Conservation (phyloP, 2,113 vertebrate species). For the Catagonus wagneri region DNA sequence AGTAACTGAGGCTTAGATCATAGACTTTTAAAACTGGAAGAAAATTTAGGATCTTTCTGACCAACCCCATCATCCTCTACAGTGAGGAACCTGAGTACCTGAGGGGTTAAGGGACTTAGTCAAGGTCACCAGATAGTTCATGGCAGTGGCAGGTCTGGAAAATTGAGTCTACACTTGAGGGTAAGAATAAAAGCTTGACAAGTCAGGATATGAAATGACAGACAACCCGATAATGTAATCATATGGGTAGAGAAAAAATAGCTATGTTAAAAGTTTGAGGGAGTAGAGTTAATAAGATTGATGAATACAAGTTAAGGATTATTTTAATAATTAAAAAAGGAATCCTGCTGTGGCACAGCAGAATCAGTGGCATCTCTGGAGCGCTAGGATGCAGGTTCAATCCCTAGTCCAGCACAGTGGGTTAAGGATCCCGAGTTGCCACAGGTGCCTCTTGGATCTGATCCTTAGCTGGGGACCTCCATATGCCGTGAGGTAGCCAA, state of each 20-base stretch:
- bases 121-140: not conserved
- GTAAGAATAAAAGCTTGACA: not conserved
- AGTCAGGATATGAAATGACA: not conserved
- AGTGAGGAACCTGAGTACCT: not conserved
- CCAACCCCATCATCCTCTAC: not conserved
- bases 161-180: not conserved
- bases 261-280: not conserved
- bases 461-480: too few species aligned
- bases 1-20: not conserved
- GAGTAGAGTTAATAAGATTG: not conserved
- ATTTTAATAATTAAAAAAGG: not conserved
- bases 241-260: not conserved
- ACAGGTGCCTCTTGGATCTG: too few species aligned
- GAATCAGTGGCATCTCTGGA: too few species aligned
- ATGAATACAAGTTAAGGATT: not conserved
- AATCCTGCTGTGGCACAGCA: too few species aligned
- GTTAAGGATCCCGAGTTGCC: too few species aligned
- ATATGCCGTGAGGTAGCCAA: too few species aligned
- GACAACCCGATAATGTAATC: not conserved
- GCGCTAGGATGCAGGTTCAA: too few species aligned
- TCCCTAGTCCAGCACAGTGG: too few species aligned
- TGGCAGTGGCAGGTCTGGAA: not conserved
- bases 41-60: conserved; percentile 2
- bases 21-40: not conserved
- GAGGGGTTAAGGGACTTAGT: not conserved